A percentile compares a stretch with the other conserved stretches of the same genome.
These are phyloP conservation scores for Lithophane semibrunnea DNA, from an alignment of 2,888 invertebrate species.

Conservation along the genomic window DNA sequence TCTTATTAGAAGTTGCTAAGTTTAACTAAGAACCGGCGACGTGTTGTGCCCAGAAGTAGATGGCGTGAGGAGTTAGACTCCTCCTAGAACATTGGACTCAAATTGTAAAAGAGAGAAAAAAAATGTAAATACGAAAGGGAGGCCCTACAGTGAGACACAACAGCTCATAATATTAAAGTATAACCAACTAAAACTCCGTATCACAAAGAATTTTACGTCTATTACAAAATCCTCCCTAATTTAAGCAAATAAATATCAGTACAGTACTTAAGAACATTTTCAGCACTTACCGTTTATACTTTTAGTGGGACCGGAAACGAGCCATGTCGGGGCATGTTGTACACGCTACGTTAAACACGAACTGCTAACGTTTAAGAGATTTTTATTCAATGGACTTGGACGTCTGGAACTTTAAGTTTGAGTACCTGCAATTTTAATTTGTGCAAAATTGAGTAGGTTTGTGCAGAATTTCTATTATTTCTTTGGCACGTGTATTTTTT, in stretches of 20 bases:
- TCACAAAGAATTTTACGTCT: background rate
- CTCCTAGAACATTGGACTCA: background rate
- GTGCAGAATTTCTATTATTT: background rate
- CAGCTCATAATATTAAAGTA: background rate
- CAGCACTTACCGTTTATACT: slow-evolving; percentile 61
- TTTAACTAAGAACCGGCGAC: background rate
- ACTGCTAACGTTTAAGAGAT: slow-evolving; percentile 52
- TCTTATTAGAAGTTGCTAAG: background rate
- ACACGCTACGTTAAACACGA: slow-evolving; percentile 62
- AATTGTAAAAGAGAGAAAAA: background rate
- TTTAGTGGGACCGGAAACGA: slow-evolving; percentile 62
- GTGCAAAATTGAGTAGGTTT: background rate
- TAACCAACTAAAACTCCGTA: background rate
- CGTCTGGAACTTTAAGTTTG: slow-evolving; percentile 16
- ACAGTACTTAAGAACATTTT: slow-evolving; percentile 34
- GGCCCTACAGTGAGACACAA: background rate
- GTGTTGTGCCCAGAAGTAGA: background rate
- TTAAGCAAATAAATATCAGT: slow-evolving; percentile 48
- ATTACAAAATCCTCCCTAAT: slow-evolving; percentile 26
- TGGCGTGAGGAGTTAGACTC: background rate
- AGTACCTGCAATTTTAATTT: slow-evolving; percentile 3
- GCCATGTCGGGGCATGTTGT: slow-evolving; percentile 56
- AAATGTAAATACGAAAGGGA: background rate
- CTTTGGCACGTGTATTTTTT: background rate
- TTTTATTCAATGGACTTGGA: slow-evolving; percentile 55